Evolutionary conservation across 2,797 vertebrate genomes (phyloP).

Genomic region (Centropyge bicolor): DNA sequence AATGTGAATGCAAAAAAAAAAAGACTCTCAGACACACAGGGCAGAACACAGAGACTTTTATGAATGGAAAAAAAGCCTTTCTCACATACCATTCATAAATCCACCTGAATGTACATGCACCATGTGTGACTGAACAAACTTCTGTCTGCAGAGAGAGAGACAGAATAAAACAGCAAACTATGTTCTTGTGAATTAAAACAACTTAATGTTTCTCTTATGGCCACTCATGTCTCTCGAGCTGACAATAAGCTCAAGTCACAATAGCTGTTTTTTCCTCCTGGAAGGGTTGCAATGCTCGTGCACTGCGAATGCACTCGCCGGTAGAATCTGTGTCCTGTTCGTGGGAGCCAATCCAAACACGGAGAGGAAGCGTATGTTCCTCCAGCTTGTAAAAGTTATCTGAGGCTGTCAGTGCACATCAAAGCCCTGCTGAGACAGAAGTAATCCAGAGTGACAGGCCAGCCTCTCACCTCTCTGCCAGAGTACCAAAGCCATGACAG

Average conservation of each 20-base stretch:
- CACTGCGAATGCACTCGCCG: slow-evolving; percentile 5
- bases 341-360: slow-evolving; percentile 69
- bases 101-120: slow-evolving; percentile 35
- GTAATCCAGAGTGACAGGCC: slow-evolving; percentile 81
- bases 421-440: slow-evolving; percentile 70
- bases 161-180: background rate
- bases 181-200: background rate
- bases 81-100: slow-evolving; percentile 83
- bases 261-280: background rate
- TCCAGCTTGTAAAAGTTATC: slow-evolving; percentile 65
- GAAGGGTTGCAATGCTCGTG: slow-evolving; percentile 12
- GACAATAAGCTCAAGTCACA: background rate
- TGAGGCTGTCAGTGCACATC: slow-evolving; percentile 76
- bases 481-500: slow-evolving; percentile 66
- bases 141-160: background rate
- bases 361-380: slow-evolving; percentile 70
- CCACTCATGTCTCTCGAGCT: background rate
- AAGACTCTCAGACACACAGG: slow-evolving; percentile 29
- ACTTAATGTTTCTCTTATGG: background rate
- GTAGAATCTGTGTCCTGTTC: slow-evolving; percentile 20
- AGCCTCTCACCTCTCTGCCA: slow-evolving; percentile 64
- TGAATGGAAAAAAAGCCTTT: slow-evolving; percentile 76
- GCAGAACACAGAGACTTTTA: slow-evolving; percentile 69
- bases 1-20: slow-evolving; percentile 60
- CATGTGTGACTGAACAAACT: background rate